A percentile compares a stretch with the other conserved stretches of the same genome.
Evolutionary conservation across 2,113 vertebrate species (phyloP).

Genomic region (Rhinichthys klamathensis): DNA sequence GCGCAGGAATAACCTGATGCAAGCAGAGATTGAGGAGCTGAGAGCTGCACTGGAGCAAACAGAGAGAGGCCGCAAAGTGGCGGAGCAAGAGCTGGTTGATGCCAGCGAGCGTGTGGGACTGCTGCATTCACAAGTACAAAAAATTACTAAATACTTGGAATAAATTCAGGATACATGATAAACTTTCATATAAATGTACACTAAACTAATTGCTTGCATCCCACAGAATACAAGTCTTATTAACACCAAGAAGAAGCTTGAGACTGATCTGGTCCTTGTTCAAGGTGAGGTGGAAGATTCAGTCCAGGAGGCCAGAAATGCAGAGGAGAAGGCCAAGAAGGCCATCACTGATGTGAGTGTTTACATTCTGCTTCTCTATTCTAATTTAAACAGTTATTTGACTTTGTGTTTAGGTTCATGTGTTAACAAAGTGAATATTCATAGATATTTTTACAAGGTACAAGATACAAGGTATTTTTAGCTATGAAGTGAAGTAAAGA

Average conservation of each 20-base stretch:
- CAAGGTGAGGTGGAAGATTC: conserved; percentile 51
- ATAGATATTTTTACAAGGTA: too few relatives aligned
- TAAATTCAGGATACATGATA: background rate
- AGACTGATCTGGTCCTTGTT: conserved; percentile 45
- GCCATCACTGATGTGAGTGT: conserved; percentile 51
- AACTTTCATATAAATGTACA: too few relatives aligned
- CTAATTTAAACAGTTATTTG: background rate
- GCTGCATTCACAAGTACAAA: conserved; percentile 82
- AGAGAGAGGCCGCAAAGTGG: conserved; percentile 83
- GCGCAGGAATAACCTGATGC: conserved; percentile 84
- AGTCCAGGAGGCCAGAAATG: conserved; percentile 48
- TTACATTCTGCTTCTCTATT: background rate
- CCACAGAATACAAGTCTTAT: conserved; percentile 52
- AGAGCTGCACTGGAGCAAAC: conserved; percentile 86
- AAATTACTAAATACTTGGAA: background rate
- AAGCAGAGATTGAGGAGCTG: conserved; percentile 87
- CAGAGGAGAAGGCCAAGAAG: conserved; percentile 54
- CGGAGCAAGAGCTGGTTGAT: conserved; percentile 89
- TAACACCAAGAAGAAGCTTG: conserved; percentile 49
- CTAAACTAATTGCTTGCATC: background rate
- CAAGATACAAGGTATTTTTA: too few relatives aligned
- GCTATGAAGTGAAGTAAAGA: too few relatives aligned
- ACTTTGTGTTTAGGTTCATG: background rate
- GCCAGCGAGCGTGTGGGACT: conserved; percentile 79
- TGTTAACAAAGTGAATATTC: background rate